A percentile compares a stretch with the other conserved stretches of the same genome.
phyloP scores from a whole-genome alignment of 1,140 invertebrate species.

The Chrysoperla carnea region DNA sequence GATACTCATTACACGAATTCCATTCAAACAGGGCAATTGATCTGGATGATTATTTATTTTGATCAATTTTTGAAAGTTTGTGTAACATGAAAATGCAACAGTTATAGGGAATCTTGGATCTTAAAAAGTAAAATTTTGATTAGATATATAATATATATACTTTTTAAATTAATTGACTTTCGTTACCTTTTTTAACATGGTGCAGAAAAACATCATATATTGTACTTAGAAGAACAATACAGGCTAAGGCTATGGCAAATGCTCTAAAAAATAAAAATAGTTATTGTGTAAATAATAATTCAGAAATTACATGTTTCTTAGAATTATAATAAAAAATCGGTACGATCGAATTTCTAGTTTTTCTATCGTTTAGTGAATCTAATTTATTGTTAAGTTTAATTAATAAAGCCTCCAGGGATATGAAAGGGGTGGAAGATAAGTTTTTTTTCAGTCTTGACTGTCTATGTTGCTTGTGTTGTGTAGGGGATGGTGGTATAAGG shows the following conservation, averaged over 20 bases:
- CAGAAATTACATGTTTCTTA: too few species aligned
- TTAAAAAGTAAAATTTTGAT: conserved; percentile 1
- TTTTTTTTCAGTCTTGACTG: too few species aligned
- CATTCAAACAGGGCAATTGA: conserved; percentile 28
- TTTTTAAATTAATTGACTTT: not conserved
- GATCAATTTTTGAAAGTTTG: conserved; percentile 17
- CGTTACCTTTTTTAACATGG: conserved; percentile 3
- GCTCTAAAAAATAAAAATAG: conserved; percentile 9
- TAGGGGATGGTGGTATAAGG: too few species aligned
- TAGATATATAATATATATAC: conserved; percentile 1
- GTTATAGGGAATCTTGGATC: conserved; percentile 11
- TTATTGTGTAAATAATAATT: too few species aligned
- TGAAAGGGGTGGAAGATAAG: too few species aligned
- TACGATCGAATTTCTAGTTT: too few species aligned
- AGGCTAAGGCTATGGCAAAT: conserved; percentile 5
- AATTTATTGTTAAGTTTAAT: too few species aligned
- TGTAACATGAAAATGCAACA: conserved; percentile 19
- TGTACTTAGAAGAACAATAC: conserved; percentile 5
- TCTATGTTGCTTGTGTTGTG: too few species aligned
- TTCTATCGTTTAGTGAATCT: too few species aligned
- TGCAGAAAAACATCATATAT: conserved; percentile 7
- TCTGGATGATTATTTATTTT: conserved; percentile 10
- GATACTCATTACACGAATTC: conserved; percentile 36
- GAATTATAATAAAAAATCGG: too few species aligned
- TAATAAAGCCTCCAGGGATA: too few species aligned